Base-by-base conservation (phyloP, 2,888 invertebrate genomes). In the Silvanus unidentatus region DNA sequence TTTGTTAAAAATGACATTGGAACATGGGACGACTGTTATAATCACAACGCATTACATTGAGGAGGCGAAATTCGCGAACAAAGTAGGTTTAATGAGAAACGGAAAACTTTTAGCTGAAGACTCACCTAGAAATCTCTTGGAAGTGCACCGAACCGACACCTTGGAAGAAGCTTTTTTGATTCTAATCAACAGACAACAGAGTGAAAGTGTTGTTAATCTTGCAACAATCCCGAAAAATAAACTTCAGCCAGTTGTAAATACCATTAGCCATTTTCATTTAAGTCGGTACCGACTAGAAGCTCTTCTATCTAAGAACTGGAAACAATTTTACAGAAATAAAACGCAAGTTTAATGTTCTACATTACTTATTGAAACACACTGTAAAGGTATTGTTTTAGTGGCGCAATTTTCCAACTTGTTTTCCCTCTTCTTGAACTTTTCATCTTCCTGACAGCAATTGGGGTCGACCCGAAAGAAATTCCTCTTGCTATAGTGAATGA, bases 41-140 rank as follows among this genome's bases (percentile, higher is more conserved):
- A 91, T 95, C 45, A 95, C 95, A 1, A 95, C 95, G 10, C 95
- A 95, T 73, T 95, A 95, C 64, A 93, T 95, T 47, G 95, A 95
- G 66, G 95, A 95, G 73, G 87, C 93, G 2, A 82, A 82, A 62
- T 83, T 86, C 65, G 88, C 90, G 2, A 78, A 87, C 65, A 80
- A 77, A 72, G 90, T 90, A 73, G 95, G 95, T 32, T 74, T 96
- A 40, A 86, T 96, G 78, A 78, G 95, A 50, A 84, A 84, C 58
- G 96, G 95, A 0, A 79, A 82, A 47, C 74, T 96, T 14, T 67
- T 96, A 45, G 92, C 91, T 0, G 94, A 96, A 71, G 85, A 88
- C 52, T 79, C 88, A 0, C 95, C 95, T 0, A 73, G 72, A 8
- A 77, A 80, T 49, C 77, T 95, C 10, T 75, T 94, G 55, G 69